Evolutionary conservation across 1,140 invertebrate species (phyloP), one percentile per base, ranked within the genome.

Genomic region (Mizuhopecten yessoensis): DNA sequence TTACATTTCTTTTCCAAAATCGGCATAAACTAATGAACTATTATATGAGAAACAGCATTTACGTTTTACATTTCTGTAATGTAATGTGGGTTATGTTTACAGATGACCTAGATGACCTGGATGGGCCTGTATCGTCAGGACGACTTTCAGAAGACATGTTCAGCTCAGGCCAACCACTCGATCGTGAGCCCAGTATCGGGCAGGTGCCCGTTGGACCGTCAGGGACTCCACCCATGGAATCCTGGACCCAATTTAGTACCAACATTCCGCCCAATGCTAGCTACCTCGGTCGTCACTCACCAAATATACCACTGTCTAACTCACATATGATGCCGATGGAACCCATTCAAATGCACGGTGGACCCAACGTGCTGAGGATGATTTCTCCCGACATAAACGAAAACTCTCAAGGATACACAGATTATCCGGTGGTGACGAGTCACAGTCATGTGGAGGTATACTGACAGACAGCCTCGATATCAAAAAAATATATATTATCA

Each of bases 381-480:
- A 94, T 96, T 92, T 93, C 93, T 29, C 89, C 92, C 29, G 95
- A 95, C 36, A 94, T 94, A 33, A 94, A 92, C 87, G 95, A 95
- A 39, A 94, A 91, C 91, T 92, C 92, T 34, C 93, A 93, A 90
- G 92, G 94, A 33, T 96, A 94, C 93, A 92, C 94, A 34, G 95
- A 96, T 90, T 96, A 95, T 87, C 94, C 94, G 23, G 93, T 93
- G 34, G 92, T 90, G 34, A 93, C 94, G 88, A 95, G 90, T 39
- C 96, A 95, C 91, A 96, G 94, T 90, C 96, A 96, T 93, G 96
- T 96, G 75, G 96, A 96, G 91, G 96, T 96, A 34, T 96, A 96
- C 89, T 96, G 91, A 95, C 45, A 23, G 45, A 49, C 57, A 75
- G 23, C n/a, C 57, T 29, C n/a, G 57, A 75, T 75, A 75, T 75